These are phyloP conservation scores for Hydrotaea diabolus DNA, from an alignment of 2,888 invertebrate species.

Conservation along the genomic window DNA sequence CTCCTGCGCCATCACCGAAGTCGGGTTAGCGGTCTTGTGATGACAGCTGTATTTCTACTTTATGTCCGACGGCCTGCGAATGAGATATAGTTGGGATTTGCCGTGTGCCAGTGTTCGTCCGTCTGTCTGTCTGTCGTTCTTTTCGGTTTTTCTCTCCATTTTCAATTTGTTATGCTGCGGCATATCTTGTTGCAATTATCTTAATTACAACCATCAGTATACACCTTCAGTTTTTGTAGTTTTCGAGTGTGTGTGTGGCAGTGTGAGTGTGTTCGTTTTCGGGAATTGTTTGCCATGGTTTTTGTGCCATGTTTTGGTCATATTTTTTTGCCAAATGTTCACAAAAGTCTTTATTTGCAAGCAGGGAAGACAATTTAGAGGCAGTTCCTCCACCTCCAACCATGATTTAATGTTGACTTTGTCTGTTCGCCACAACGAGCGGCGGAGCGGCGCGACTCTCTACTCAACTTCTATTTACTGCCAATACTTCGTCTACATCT, in stretches of 20 bases:
- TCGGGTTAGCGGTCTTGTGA: constrained; percentile 55
- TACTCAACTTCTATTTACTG: no score
- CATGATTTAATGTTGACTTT: constrained; percentile 41
- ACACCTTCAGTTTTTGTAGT: constrained; percentile 56
- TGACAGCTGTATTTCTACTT: constrained; percentile 56
- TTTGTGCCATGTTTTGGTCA: not conserved
- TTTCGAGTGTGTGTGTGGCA: not conserved
- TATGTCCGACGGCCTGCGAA: constrained; percentile 23
- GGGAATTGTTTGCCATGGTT: not conserved
- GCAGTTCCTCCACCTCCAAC: constrained; percentile 40
- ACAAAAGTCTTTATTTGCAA: constrained; percentile 38
- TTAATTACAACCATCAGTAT: constrained; percentile 66
- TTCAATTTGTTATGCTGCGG: constrained; percentile 65
- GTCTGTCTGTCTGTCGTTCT: not conserved
- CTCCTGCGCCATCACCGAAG: not conserved
- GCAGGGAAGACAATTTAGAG: constrained; percentile 29
- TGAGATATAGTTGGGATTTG: constrained; percentile 25
- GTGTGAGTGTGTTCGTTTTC: no score
- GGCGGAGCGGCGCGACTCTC: not conserved
- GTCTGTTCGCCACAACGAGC: not conserved
- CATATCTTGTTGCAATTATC: constrained; percentile 66
- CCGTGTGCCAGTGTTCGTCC: not conserved
- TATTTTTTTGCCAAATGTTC: constrained; percentile 17
- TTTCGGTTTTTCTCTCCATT: constrained; percentile 29
- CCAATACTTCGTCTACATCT: not conserved